A percentile compares a stretch with the other conserved stretches of the same genome.
Evolutionary conservation across 2,113 vertebrate genomes (phyloP).

Genomic region (Lepus europaeus): DNA sequence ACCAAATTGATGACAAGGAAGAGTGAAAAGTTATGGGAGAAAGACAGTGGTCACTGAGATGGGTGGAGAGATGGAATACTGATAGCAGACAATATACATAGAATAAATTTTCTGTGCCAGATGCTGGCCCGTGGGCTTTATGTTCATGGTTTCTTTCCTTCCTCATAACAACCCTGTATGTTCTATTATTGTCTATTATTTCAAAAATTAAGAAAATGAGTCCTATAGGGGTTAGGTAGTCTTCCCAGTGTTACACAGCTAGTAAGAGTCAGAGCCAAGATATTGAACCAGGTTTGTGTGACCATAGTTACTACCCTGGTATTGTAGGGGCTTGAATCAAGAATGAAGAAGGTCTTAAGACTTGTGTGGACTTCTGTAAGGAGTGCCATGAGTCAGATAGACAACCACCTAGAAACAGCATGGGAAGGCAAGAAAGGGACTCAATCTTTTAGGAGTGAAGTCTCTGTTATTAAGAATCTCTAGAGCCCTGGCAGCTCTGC

Average conservation of each 20-base stretch:
- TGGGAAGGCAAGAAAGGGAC: not conserved
- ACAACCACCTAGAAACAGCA: not conserved
- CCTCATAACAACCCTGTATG: not conserved
- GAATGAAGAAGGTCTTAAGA: not conserved
- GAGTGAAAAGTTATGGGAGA: not conserved
- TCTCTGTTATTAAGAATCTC: slow-evolving; percentile 8
- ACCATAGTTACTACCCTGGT: not conserved
- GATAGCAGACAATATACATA: not conserved
- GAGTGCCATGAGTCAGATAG: not conserved
- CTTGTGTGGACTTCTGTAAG: not conserved
- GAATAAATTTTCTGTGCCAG: not conserved
- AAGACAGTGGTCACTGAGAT: not conserved
- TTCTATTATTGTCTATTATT: not conserved
- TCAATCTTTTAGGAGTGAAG: not conserved
- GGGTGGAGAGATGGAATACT: not conserved
- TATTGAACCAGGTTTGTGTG: not conserved
- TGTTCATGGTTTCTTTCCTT: slow-evolving; percentile 7
- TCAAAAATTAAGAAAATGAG: slow-evolving; percentile 15
- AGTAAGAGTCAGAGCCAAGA: not conserved
- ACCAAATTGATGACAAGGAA: not conserved
- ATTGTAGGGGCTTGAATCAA: not conserved
- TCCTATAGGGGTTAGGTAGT: not conserved
- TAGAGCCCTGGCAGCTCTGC: no score
- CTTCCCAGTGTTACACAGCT: not conserved
- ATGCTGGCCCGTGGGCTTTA: not conserved